Evolutionary conservation across 1,140 invertebrate genomes (phyloP), one percentile per base, ranked within the genome.

Genomic region (Drosophila nebulosa): DNA sequence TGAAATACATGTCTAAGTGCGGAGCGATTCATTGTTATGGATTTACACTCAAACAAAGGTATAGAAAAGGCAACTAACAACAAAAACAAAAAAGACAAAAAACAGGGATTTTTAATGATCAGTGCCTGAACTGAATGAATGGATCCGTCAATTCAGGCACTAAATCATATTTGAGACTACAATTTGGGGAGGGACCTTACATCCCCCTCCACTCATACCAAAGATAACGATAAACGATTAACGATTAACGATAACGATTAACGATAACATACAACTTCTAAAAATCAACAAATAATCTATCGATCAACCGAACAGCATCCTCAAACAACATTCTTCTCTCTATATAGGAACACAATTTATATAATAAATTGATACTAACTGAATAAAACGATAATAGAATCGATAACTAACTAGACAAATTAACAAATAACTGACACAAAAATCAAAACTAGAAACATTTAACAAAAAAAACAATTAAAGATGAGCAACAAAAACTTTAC

Each of bases 1-100:
- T 60, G 90, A 91, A 74, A 91, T 91, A 60, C 90, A 91, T 55
- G 90, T 91, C 58, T 91, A 91, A 84, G 16, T 3, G 0, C 6
- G 21, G 12, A 22, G n/a, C 3, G 30, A 52, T 21, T 9, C 16
- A 61, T 24, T 9, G 18, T 16, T 14, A 12, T 10, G 3, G 30
- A 32, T 32, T 32, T 32, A 0, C 30, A 32, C n/a, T n/a, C 7
- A 12, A 32, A 3, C 10, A 16, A 7, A 16, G 14, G 50, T 6
- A 36, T 1, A 51, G 22, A n/a, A 39, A 30, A 24, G 59, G n/a
- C 14, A 32, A 32, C 30, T 6, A 36, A 16, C 4, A 36, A 50
- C 16, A 16, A 55, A 16, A 26, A 27, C 7, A 21, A 35, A 32
- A 60, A 53, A 51, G 14, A 32, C 50, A 74, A 63, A 52, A 78